These are phyloP conservation scores for Pomatorhinus ruficollis DNA, from an alignment of 2,113 vertebrate species.

Conservation along the genomic window DNA sequence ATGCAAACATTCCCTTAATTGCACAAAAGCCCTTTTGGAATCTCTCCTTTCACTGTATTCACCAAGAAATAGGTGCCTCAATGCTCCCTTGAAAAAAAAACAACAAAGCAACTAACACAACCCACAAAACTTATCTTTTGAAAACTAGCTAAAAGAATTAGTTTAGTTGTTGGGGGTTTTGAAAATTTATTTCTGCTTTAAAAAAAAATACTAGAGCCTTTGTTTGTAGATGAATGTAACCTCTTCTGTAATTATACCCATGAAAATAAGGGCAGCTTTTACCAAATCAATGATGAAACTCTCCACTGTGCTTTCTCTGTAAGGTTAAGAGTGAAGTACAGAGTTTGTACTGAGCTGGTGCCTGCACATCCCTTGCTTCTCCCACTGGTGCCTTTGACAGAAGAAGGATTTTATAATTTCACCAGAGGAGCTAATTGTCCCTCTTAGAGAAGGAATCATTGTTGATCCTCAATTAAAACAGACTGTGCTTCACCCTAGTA, in stretches of 20 bases:
- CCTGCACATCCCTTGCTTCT: neutral
- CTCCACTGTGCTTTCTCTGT: neutral
- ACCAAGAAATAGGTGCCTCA: neutral
- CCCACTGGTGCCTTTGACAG: neutral
- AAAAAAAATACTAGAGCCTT: neutral
- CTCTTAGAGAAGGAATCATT: neutral
- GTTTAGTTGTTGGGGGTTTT: neutral
- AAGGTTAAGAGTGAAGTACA: neutral
- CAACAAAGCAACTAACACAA: neutral
- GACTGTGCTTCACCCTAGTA: neutral
- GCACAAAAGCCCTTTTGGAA: slow-evolving; percentile 12
- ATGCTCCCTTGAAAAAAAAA: neutral
- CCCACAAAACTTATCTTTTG: neutral
- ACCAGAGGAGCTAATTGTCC: neutral
- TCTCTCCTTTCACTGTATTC: neutral
- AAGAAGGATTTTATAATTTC: neutral
- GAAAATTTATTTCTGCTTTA: neutral
- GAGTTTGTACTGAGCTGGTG: neutral
- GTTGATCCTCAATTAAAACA: neutral
- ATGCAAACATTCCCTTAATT: neutral
- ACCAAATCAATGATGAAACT: neutral
- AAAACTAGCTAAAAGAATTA: neutral
- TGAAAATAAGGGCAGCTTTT: neutral
- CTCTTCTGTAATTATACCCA: neutral
- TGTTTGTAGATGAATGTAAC: neutral